These are phyloP conservation scores for Pipa parva DNA, from an alignment of 2,113 vertebrate genomes.

Conservation along the genomic window DNA sequence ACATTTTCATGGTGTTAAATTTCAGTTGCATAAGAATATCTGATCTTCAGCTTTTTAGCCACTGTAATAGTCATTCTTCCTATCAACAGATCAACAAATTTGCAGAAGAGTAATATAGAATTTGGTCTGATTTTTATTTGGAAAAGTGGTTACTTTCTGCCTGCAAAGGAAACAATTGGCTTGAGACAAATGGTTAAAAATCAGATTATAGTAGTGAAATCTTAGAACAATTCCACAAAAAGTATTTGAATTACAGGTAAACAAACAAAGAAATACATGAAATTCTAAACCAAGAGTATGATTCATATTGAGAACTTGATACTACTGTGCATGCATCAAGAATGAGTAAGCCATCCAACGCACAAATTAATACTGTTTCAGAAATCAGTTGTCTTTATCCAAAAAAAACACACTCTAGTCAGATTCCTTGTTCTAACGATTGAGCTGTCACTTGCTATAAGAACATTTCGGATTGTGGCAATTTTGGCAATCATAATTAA, in stretches of 20 bases:
- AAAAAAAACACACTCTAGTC: slow-evolving; percentile 35
- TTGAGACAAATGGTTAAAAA: slow-evolving; percentile 22
- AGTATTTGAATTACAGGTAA: slow-evolving; percentile 37
- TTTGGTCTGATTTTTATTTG: too few species aligned
- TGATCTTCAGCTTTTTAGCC: too few species aligned
- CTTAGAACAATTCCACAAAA: slow-evolving; percentile 19
- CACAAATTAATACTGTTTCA: slow-evolving; percentile 37
- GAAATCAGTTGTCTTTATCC: slow-evolving; percentile 34
- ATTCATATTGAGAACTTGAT: slow-evolving; percentile 31
- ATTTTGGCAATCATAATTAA: slow-evolving; percentile 34
- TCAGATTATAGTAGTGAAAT: slow-evolving; percentile 36
- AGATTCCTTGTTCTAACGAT: slow-evolving; percentile 28
- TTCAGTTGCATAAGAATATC: too few species aligned
- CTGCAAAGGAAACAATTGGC: too few species aligned
- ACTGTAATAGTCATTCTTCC: too few species aligned
- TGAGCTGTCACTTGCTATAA: slow-evolving; percentile 41
- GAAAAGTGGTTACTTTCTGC: too few species aligned
- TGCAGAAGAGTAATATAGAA: too few species aligned
- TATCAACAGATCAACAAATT: too few species aligned
- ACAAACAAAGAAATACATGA: slow-evolving; percentile 38
- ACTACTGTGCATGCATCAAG: slow-evolving; percentile 20
- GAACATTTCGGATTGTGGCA: slow-evolving; percentile 35
- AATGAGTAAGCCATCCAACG: slow-evolving; percentile 18
- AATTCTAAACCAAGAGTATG: slow-evolving; percentile 30
- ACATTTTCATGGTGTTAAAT: too few species aligned